Evolutionary conservation across 2,888 invertebrate genomes (phyloP).

Genomic region (Cybosia mesomella): DNA sequence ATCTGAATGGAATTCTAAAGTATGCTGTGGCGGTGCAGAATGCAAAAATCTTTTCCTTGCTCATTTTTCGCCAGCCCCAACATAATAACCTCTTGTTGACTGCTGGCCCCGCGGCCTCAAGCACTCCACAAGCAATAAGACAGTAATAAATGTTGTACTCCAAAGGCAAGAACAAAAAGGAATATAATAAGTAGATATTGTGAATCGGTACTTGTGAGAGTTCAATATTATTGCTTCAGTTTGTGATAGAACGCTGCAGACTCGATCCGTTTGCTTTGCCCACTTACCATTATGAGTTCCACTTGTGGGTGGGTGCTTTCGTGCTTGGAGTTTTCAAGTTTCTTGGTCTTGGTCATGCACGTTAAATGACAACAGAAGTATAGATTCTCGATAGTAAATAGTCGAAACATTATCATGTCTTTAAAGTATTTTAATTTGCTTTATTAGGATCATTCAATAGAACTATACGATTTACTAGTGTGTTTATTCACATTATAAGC

Average conservation of each 20-base stretch:
- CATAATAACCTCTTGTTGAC: slow-evolving; percentile 85
- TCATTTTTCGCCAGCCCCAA: slow-evolving; percentile 82
- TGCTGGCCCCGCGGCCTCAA: slow-evolving; percentile 75
- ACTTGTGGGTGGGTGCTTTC: slow-evolving; percentile 53
- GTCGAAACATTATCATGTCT: slow-evolving; percentile 15
- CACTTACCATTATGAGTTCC: slow-evolving; percentile 62
- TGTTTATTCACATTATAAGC: not conserved
- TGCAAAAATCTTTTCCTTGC: slow-evolving; percentile 75
- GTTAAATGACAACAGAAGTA: not conserved
- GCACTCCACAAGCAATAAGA: slow-evolving; percentile 84
- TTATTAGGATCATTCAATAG: not conserved
- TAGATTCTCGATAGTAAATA: slow-evolving; percentile 4
- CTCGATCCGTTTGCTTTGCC: slow-evolving; percentile 58
- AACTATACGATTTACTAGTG: not conserved
- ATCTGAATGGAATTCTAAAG: slow-evolving; percentile 56
- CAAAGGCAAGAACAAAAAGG: slow-evolving; percentile 80
- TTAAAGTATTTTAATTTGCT: not conserved
- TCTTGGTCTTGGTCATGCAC: slow-evolving; percentile 32
- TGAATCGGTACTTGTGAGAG: slow-evolving; percentile 74
- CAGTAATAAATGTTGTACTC: slow-evolving; percentile 85
- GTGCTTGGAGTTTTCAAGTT: slow-evolving; percentile 52
- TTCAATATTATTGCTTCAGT: slow-evolving; percentile 76
- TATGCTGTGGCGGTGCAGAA: slow-evolving; percentile 64
- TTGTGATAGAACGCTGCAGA: slow-evolving; percentile 61
- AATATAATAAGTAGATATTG: slow-evolving; percentile 83